Base-by-base conservation (phyloP, 2,888 invertebrate genomes). In the Encarsia formosa region DNA sequence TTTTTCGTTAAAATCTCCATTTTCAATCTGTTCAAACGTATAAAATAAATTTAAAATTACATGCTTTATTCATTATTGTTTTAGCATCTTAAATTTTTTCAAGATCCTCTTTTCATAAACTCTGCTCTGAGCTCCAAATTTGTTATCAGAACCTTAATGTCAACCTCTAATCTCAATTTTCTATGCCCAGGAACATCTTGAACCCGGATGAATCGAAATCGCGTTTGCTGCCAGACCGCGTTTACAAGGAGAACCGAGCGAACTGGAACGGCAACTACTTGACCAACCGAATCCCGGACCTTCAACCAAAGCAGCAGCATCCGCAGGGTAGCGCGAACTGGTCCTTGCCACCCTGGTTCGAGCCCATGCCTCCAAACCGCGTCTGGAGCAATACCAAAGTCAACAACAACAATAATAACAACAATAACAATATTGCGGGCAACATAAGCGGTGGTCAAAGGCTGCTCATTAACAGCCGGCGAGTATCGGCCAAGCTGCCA, bases 401-500 rank as follows among this genome's bases (percentile, higher is more conserved):
- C 9, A 35, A 39, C 41, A 37, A 37, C 35, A 52, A 13, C 40
- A n/a, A 18, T 19, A 23, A 24, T 6, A 18, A 9, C 40, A 19
- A 23, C 19, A 4, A 13, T 18, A 41, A 39, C 38, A 22, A 6
- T 26, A 4, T 6, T 31, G 9, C 2, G 5, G 41, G 19, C 23
- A 19, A 15, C 15, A 9, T 11, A 16, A n/a, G 31, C 4, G 8
- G 39, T 16, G 22, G 9, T 18, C 46, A 38, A 5, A 20, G 37
- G 2, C 24, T 39, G 15, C 18, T 47, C 9, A 34, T 11, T 1
- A 71, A 68, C 42, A 62, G 54, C 18, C 62, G 70, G 19, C 70
- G 68, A 42, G 64, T 68, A 2, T 69, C 72, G 2, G 85, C 84
- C 3, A 88, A 88, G 62, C 86, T 51, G 26, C 53, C 56, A 1